Percentiles rank a stretch among this genome's conserved stretches.
phyloP scores from a whole-genome alignment of 2,797 vertebrate genomes.

The Urocyon cinereoargenteus region DNA sequence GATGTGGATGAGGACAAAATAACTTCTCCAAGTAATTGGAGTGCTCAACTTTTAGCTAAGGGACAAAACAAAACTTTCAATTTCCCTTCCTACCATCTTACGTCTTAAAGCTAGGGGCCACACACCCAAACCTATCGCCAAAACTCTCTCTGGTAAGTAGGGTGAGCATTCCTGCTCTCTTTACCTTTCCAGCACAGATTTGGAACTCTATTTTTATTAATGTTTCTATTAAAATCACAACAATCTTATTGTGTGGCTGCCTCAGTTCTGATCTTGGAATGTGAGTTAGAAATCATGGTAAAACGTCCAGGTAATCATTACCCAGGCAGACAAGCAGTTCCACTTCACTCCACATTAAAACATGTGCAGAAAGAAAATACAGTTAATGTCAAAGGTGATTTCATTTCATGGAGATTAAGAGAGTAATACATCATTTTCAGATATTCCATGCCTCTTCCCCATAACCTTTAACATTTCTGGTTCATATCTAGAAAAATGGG shows the following conservation, averaged over 20 bases:
- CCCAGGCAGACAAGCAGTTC: background rate
- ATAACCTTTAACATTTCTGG: background rate
- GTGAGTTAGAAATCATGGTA: background rate
- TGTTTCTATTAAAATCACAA: background rate
- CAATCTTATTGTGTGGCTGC: background rate
- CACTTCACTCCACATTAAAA: background rate
- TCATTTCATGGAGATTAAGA: background rate
- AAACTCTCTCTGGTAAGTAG: too few relatives aligned
- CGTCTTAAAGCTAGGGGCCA: background rate
- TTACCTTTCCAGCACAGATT: background rate
- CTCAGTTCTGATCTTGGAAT: background rate
- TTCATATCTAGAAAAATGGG: background rate
- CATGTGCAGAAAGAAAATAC: background rate
- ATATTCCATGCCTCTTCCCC: background rate
- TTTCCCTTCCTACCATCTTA: background rate
- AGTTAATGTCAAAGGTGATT: background rate
- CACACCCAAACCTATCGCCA: background rate
- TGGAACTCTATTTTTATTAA: background rate
- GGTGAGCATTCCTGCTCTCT: background rate
- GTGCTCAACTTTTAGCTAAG: background rate
- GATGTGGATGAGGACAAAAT: background rate
- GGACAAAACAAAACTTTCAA: background rate
- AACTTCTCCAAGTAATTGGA: background rate
- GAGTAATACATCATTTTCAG: background rate
- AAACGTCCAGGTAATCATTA: background rate